A percentile compares a stretch with the other conserved stretches of the same genome.
phyloP scores from a whole-genome alignment of 2,113 vertebrate genomes.

The Eonycteris spelaea region DNA sequence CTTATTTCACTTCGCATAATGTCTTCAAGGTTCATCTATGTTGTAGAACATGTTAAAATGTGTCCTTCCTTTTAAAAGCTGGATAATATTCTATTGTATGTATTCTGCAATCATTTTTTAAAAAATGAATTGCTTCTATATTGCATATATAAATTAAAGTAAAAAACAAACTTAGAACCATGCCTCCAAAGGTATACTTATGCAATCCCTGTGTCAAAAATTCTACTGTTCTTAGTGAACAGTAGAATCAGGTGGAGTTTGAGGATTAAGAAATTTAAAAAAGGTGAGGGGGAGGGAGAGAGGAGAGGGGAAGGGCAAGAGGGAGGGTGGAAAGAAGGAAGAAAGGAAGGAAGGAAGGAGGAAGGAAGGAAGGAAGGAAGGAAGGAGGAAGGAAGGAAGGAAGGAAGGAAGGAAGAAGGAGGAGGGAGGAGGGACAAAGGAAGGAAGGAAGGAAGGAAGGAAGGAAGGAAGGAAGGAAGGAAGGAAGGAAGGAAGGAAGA shows the following conservation, averaged over 20 bases:
- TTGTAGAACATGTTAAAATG: background rate
- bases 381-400: too few species aligned
- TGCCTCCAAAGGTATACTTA: background rate
- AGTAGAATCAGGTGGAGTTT: background rate
- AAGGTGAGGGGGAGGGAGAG: background rate
- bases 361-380: background rate
- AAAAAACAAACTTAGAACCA: background rate
- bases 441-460: background rate
- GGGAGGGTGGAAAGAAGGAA: background rate
- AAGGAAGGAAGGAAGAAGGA: background rate
- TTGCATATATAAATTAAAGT: background rate
- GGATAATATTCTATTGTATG: background rate
- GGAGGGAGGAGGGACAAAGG: too few species aligned
- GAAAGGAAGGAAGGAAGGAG: too few species aligned
- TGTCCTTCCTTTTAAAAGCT: background rate
- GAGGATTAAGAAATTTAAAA: background rate
- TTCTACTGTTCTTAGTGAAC: background rate
- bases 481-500: too few species aligned
- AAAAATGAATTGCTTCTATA: background rate
- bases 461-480: background rate
- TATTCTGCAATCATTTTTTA: background rate
- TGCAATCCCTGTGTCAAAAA: background rate
- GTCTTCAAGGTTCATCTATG: background rate
- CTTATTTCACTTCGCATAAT: background rate
- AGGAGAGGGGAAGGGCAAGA: rapidly evolving